These are phyloP conservation scores for Zaprionus ghesquierei DNA, from an alignment of 1,140 invertebrate species.

Conservation along the genomic window DNA sequence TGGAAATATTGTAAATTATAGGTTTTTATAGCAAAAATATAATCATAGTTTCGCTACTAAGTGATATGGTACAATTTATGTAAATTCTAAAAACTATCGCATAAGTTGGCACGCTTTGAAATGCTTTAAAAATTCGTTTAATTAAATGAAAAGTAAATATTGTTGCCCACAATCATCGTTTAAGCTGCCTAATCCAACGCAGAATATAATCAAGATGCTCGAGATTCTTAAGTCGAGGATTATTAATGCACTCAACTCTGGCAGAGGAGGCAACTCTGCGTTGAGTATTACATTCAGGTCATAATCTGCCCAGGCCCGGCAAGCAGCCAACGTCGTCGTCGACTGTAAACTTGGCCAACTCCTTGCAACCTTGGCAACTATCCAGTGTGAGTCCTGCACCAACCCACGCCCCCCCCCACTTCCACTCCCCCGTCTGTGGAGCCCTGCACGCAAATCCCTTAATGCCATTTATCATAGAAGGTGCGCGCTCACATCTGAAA, in stretches of 20 bases:
- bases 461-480: constrained; percentile 75
- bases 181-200: neutral
- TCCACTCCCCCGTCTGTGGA: neutral
- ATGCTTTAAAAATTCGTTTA: neutral
- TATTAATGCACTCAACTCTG: constrained; percentile 7
- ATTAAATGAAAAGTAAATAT: neutral
- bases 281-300: neutral
- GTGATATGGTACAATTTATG: no score
- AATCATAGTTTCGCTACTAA: no score
- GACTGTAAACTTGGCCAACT: constrained; percentile 21
- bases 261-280: neutral
- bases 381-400: constrained; percentile 1
- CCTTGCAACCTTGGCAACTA: constrained; percentile 40
- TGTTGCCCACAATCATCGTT: no score
- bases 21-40: no score
- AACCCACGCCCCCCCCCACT: no score
- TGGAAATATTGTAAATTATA: no score
- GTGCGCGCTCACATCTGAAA: constrained; percentile 55
- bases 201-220: neutral
- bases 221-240: neutral
- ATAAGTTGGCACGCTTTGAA: neutral
- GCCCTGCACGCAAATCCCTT: constrained; percentile 75
- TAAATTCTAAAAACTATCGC: no score
- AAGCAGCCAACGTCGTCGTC: neutral
- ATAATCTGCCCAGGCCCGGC: constrained; percentile 9